Evolutionary conservation across 2,888 invertebrate species (phyloP).

Genomic region (Drosophila melanocephala): DNA sequence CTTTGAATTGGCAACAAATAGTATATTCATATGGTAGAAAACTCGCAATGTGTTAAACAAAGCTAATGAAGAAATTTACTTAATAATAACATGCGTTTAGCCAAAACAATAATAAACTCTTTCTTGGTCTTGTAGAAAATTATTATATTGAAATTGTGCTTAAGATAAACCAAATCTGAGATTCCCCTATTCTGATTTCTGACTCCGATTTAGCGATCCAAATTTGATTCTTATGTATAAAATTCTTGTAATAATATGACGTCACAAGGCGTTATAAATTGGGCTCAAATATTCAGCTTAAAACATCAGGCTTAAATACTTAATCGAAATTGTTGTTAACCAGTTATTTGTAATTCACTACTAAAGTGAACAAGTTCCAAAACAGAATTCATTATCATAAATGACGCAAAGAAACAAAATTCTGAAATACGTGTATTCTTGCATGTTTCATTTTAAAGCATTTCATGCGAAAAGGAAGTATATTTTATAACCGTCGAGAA

Average conservation of each 20-base stretch:
- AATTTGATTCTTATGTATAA: neutral
- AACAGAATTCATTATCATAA: neutral
- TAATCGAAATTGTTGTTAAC: neutral
- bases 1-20: constrained; percentile 25
- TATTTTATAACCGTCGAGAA: neutral
- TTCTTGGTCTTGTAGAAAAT: neutral
- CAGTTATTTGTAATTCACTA: neutral
- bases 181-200: neutral
- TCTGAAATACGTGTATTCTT: constrained; percentile 19
- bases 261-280: neutral
- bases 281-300: neutral
- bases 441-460: constrained; percentile 12
- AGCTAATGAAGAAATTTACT: constrained; percentile 45
- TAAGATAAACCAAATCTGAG: neutral
- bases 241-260: neutral
- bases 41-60: constrained; percentile 46
- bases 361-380: neutral
- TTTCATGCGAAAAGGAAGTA: constrained; percentile 1
- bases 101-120: neutral
- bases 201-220: neutral
- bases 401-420: neutral
- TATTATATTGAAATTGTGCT: neutral
- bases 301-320: neutral
- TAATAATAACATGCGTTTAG: constrained; percentile 18
- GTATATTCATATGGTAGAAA: constrained; percentile 3